These are phyloP conservation scores for Protaetia brevitarsis DNA, from an alignment of 1,140 invertebrate genomes.

Conservation along the genomic window DNA sequence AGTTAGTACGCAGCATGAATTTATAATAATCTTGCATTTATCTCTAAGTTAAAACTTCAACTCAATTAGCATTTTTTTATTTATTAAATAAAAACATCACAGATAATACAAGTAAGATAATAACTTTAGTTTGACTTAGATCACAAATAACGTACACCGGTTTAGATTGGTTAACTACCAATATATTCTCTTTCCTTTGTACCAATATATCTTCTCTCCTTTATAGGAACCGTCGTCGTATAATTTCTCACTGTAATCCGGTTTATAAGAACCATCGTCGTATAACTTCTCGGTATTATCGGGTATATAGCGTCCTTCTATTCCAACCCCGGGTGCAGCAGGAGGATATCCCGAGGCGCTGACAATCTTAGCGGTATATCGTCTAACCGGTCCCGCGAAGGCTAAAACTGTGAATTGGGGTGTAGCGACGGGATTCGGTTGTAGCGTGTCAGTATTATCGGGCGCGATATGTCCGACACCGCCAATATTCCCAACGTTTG, in stretches of 20 bases:
- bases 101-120: neutral
- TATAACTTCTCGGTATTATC: constrained; percentile 40
- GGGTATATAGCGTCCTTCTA: constrained; percentile 42
- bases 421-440: neutral
- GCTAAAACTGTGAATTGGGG: constrained; percentile 7
- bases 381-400: constrained; percentile 1
- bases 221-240: constrained; percentile 10
- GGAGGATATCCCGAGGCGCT: constrained; percentile 5
- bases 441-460: neutral
- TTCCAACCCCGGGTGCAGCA: constrained; percentile 1
- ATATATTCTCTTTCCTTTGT: constrained; percentile 21
- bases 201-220: constrained; percentile 22
- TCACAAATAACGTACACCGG: no score
- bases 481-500: neutral
- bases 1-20: no score
- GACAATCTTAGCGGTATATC: neutral
- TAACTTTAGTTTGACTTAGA: constrained; percentile 8
- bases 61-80: neutral
- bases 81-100: neutral
- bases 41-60: neutral
- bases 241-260: constrained; percentile 10
- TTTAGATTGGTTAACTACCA: constrained; percentile 8
- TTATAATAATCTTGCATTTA: no score
- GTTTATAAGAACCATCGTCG: constrained; percentile 44
- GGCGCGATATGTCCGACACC: neutral